A percentile compares a stretch with the other conserved stretches of the same genome.
These are phyloP conservation scores for Myotis yumanensis DNA, from an alignment of 2,113 vertebrate genomes.

Conservation along the genomic window DNA sequence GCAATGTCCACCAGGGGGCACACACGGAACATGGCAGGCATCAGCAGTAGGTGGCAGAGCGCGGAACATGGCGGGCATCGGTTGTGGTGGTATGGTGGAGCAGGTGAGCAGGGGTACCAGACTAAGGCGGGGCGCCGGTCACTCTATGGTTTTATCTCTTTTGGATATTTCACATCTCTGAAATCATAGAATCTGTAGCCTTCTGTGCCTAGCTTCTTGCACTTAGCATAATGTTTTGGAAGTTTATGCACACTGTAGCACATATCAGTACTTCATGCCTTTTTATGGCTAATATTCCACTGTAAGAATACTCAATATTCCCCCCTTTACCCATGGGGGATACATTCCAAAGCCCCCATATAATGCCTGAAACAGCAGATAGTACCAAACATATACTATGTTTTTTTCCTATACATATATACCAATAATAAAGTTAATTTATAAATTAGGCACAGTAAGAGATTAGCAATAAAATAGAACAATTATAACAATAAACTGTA, in stretches of 20 bases:
- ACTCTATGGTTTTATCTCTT: neutral
- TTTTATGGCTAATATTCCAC: slow-evolving; percentile 41
- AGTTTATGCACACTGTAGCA: neutral
- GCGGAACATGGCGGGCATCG: no score
- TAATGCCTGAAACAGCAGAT: neutral
- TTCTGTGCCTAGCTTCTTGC: neutral
- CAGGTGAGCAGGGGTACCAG: no score
- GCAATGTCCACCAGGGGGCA: no score
- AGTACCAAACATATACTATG: neutral
- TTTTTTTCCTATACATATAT: neutral
- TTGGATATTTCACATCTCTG: neutral
- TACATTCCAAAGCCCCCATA: neutral
- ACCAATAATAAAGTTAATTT: neutral
- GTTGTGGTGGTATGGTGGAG: no score
- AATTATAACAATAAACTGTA: neutral
- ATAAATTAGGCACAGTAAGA: neutral
- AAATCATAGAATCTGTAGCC: neutral
- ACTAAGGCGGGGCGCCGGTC: no score
- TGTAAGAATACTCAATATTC: neutral
- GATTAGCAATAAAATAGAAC: neutral
- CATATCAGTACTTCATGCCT: neutral
- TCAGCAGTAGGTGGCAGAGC: no score
- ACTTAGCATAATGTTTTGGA: neutral
- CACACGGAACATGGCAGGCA: no score
- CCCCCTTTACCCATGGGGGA: neutral